Conservation (phyloP, 1,140 invertebrate species). For the Popillia japonica region DNA sequence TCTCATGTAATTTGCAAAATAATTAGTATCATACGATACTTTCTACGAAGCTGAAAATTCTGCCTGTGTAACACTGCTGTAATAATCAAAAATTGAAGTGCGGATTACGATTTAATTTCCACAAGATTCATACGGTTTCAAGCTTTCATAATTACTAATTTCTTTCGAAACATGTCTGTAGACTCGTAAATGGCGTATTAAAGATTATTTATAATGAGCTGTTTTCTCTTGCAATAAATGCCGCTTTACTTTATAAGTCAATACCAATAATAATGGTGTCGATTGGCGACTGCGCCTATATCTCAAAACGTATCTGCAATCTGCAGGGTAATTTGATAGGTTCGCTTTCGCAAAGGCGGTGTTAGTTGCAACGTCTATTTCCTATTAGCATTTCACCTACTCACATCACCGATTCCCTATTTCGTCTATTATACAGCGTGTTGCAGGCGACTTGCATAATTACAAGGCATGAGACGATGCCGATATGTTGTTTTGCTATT, state of each 20-base stretch:
- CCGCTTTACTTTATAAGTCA: background rate
- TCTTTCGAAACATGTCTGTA: too few species aligned
- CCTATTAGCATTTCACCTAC: constrained; percentile 24
- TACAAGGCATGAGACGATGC: constrained; percentile 11
- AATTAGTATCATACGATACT: background rate
- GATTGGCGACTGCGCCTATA: constrained; percentile 9
- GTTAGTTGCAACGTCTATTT: constrained; percentile 17
- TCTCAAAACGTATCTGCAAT: background rate
- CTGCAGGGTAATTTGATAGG: constrained; percentile 19
- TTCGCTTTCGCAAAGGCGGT: background rate
- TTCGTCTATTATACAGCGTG: background rate
- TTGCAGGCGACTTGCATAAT: constrained; percentile 25
- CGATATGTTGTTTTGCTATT: constrained; percentile 7
- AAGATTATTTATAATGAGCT: background rate
- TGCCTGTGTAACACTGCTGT: too few species aligned
- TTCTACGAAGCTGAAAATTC: too few species aligned
- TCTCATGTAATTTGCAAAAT: background rate
- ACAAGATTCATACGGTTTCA: too few species aligned
- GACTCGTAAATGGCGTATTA: too few species aligned
- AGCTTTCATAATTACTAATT: too few species aligned
- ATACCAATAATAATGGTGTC: constrained; percentile 7
- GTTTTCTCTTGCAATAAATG: background rate
- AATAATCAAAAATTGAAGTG: too few species aligned
- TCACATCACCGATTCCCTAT: constrained; percentile 23
- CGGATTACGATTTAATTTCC: too few species aligned